A percentile compares a stretch with the other conserved stretches of the same genome.
Conservation (phyloP, 2,888 invertebrate species). For the Sarcophaga subvicina region DNA sequence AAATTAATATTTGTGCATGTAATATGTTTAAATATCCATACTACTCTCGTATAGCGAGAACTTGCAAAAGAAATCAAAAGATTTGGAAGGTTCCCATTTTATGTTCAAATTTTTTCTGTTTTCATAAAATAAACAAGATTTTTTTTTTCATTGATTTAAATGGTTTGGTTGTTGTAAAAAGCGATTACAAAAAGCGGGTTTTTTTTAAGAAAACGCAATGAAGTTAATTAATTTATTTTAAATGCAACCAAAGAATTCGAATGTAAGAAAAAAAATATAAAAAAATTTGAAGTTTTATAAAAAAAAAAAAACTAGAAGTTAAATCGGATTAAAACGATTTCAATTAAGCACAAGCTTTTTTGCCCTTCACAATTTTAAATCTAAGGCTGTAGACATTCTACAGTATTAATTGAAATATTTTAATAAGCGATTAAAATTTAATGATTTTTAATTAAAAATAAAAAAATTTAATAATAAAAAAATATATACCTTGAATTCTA, state of each 20-base stretch:
- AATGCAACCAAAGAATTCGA: conserved; percentile 21
- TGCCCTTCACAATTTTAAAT: conserved; percentile 27
- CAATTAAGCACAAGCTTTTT: conserved; percentile 23
- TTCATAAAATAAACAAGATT: conserved; percentile 47
- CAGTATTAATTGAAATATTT: no score
- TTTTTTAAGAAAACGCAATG: conserved; percentile 6
- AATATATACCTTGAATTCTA: no score
- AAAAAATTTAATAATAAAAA: no score
- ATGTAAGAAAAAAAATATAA: conserved; percentile 36
- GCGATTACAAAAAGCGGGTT: conserved; percentile 43
- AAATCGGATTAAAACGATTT: conserved; percentile 33
- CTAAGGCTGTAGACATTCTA: not conserved
- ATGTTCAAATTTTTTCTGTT: not conserved
- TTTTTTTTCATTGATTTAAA: conserved; percentile 1
- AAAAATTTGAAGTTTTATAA: conserved; percentile 51
- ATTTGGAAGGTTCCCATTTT: no score
- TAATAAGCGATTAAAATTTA: no score
- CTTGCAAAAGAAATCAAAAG: not conserved
- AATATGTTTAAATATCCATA: not conserved
- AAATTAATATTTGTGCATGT: not conserved
- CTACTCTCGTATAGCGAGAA: not conserved
- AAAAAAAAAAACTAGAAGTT: conserved; percentile 13
- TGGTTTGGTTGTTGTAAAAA: not conserved
- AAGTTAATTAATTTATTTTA: conserved; percentile 56
- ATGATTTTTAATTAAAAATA: no score